A percentile compares a stretch with the other conserved stretches of the same genome.
Evolutionary conservation across 2,113 vertebrate species (phyloP).

Genomic region (Lophotis ruficrista): DNA sequence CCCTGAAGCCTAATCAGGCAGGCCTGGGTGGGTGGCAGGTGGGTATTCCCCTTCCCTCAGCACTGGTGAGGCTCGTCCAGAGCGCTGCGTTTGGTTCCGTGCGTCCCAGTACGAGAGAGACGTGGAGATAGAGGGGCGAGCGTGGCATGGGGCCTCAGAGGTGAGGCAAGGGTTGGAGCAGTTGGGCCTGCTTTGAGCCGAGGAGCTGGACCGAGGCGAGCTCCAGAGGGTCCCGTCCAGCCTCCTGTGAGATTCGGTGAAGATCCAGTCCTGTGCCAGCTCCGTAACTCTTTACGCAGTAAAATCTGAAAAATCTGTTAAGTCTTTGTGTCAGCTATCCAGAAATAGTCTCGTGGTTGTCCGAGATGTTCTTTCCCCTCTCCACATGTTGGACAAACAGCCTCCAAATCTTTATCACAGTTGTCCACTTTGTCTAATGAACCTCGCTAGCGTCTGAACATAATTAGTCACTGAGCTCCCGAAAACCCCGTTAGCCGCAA

Average conservation of each 20-base stretch:
- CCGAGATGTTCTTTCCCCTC: background rate
- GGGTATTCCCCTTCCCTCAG: background rate
- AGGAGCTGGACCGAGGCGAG: background rate
- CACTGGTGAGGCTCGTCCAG: rapidly evolving
- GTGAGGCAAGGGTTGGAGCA: background rate
- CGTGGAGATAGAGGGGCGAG: rapidly evolving
- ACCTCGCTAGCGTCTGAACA: background rate
- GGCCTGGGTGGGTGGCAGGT: background rate
- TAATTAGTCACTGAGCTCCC: background rate
- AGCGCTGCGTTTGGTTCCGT: rapidly evolving
- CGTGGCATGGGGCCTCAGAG: rapidly evolving
- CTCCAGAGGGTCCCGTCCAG: background rate
- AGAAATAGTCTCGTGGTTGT: background rate
- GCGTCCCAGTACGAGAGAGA: background rate
- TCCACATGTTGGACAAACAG: background rate
- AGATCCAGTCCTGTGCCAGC: background rate
- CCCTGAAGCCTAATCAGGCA: background rate
- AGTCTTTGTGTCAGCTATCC: background rate
- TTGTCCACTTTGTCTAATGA: background rate
- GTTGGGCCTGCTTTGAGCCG: background rate
- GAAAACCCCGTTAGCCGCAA: background rate
- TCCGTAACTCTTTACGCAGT: too few species aligned
- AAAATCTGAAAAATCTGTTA: background rate
- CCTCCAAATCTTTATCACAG: background rate
- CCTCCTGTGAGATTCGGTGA: background rate